phyloP scores from a whole-genome alignment of 2,888 invertebrate genomes.

The Leptopilina drosophilae region DNA sequence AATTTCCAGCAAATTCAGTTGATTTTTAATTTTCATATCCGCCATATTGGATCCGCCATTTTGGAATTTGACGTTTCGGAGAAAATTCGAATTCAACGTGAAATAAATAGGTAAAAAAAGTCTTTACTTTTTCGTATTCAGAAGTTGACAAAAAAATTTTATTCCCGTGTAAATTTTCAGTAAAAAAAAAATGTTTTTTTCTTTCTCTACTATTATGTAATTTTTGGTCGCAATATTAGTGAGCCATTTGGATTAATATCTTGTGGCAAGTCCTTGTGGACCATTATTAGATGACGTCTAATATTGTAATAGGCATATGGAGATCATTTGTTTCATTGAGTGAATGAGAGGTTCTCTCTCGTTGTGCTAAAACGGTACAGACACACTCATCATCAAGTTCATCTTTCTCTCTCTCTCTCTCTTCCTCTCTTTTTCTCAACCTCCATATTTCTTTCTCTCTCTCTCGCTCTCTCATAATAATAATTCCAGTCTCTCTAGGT shows the following conservation, averaged over 20 bases:
- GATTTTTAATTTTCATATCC: too few relatives aligned
- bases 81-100: too few relatives aligned
- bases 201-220: too few relatives aligned
- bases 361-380: constrained; percentile 54
- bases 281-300: constrained; percentile 46
- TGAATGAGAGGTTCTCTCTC: constrained; percentile 47
- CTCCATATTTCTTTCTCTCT: constrained; percentile 41
- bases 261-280: constrained; percentile 35
- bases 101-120: too few relatives aligned
- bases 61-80: too few relatives aligned
- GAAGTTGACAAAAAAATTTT: too few relatives aligned
- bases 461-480: constrained; percentile 42
- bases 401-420: constrained; percentile 52
- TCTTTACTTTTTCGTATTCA: too few relatives aligned
- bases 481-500: constrained; percentile 57
- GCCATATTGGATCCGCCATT: too few relatives aligned
- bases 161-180: too few relatives aligned
- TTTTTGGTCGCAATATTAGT: too few relatives aligned
- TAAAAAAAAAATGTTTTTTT: too few relatives aligned
- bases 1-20: too few relatives aligned
- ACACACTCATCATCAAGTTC: constrained; percentile 42
- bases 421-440: constrained; percentile 61
- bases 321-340: constrained; percentile 58
- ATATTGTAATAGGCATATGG: constrained; percentile 41
- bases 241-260: background rate